Percentiles rank a stretch among this genome's conserved stretches.
phyloP scores from a whole-genome alignment of 1,140 invertebrate species.

The Bathynomus jamesi region DNA sequence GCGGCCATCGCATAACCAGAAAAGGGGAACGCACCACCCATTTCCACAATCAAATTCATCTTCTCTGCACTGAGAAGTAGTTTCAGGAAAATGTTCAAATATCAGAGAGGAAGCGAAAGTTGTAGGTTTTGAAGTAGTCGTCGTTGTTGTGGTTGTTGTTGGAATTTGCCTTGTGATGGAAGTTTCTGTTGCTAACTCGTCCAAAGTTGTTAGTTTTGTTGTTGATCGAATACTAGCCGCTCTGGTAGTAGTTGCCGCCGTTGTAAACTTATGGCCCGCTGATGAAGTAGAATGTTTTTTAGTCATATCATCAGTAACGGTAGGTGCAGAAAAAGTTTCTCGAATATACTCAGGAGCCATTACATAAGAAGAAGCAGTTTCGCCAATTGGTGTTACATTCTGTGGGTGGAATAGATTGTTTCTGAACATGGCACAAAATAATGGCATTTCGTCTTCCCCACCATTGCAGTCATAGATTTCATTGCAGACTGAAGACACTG shows the following conservation, averaged over 20 bases:
- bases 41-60: conserved; percentile 17
- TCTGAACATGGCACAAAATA: neutral
- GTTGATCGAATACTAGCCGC: neutral
- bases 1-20: conserved; percentile 14
- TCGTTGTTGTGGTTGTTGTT: neutral
- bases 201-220: neutral
- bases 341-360: neutral
- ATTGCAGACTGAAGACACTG: neutral
- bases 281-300: neutral
- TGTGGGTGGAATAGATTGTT: neutral
- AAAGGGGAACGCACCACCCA: conserved; percentile 12
- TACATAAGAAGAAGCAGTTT: neutral
- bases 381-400: neutral
- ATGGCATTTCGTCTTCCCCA: conserved; percentile 10
- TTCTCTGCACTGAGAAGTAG: conserved; percentile 1
- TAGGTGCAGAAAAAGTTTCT: neutral
- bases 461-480: conserved; percentile 8
- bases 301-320: neutral
- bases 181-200: no score
- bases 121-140: neutral
- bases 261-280: neutral
- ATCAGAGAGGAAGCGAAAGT: neutral
- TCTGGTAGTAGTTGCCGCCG: neutral
- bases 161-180: no score
- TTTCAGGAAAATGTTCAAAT: neutral